These are phyloP conservation scores for Hydrochoerus hydrochaeris DNA, from an alignment of 2,113 vertebrate genomes.

Conservation along the genomic window DNA sequence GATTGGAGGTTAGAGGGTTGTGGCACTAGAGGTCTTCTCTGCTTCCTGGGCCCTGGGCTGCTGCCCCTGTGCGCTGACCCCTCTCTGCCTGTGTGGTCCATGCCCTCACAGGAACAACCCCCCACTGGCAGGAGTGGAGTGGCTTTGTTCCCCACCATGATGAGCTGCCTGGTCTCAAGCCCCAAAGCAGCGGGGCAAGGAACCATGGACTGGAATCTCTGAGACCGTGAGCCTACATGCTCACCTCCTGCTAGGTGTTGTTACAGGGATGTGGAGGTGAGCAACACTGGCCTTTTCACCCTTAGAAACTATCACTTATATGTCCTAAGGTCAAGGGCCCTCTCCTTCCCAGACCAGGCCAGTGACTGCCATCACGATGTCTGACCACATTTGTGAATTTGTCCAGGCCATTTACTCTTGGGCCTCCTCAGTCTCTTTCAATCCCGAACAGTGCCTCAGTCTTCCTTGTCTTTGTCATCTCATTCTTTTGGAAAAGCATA, in stretches of 20 bases:
- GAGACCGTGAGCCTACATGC: background rate
- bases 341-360: background rate
- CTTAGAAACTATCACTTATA: background rate
- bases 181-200: background rate
- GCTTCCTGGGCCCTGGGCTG: background rate
- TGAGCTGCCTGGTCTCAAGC: background rate
- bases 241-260: background rate
- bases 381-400: background rate
- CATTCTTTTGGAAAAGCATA: background rate
- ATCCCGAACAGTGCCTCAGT: background rate
- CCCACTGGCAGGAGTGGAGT: background rate
- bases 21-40: background rate
- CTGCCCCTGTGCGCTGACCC: background rate
- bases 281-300: background rate
- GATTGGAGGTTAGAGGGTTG: background rate
- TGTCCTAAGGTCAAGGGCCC: background rate
- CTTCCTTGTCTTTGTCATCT: background rate
- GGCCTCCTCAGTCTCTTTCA: background rate
- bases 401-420: background rate
- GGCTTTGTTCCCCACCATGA: background rate
- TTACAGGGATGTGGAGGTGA: background rate
- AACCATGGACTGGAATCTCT: background rate
- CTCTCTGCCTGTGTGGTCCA: background rate
- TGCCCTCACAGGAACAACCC: background rate
- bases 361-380: background rate